These are phyloP conservation scores for Haplochromis vanheusdeni DNA, from an alignment of 2,113 vertebrate genomes.

Conservation along the genomic window DNA sequence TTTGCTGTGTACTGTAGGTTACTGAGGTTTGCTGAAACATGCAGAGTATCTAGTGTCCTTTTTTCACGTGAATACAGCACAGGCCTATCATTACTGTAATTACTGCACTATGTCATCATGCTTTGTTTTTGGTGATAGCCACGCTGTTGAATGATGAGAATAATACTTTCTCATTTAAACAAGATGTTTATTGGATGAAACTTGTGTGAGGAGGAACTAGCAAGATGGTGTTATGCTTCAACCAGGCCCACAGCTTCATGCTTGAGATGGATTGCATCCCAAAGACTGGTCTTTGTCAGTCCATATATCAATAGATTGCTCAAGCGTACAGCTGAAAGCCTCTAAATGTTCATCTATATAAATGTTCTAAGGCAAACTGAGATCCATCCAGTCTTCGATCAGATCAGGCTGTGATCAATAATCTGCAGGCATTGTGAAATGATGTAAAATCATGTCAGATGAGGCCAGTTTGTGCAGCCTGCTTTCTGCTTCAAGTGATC, in stretches of 20 bases:
- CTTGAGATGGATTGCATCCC: background rate
- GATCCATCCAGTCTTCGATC: background rate
- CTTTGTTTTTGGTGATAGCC: background rate
- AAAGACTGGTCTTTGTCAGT: background rate
- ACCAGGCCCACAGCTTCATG: background rate
- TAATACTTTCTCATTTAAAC: background rate
- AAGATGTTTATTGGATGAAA: background rate
- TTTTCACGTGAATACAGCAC: background rate
- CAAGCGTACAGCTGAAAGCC: background rate
- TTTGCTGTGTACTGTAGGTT: background rate
- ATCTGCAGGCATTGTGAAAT: background rate
- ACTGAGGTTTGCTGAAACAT: background rate
- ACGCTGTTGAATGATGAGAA: background rate
- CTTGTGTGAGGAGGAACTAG: background rate
- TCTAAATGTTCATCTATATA: background rate
- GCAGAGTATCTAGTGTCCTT: background rate
- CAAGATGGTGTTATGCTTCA: background rate
- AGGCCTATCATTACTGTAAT: background rate
- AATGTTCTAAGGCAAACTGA: background rate
- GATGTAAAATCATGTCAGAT: background rate
- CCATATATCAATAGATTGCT: background rate
- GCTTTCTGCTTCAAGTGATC: background rate
- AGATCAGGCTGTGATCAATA: constrained; percentile 6
- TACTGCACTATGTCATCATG: background rate
- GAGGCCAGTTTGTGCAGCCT: background rate